Base-by-base conservation (phyloP, 2,797 vertebrate species). In the Falco concolor region DNA sequence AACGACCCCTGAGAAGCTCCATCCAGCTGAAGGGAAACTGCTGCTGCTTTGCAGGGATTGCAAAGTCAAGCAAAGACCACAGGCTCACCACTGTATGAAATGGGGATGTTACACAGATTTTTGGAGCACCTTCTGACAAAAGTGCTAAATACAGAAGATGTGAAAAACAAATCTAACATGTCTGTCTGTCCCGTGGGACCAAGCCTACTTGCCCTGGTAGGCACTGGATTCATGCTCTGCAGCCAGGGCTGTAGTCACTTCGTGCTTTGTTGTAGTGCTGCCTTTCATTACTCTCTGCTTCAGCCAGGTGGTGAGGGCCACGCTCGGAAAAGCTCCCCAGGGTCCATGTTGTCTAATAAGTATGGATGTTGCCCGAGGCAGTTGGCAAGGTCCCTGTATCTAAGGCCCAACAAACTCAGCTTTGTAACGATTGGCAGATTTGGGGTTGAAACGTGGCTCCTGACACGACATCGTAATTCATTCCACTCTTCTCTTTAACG, bases 331-430 rank as follows among this genome's bases (percentile, higher is more conserved):
- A 72, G 91, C 94, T 97, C 97, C 96, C 88, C 80, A 81, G 95
- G 95, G 93, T 20, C 93, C 86, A 10, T 96, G 91, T 95, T 97
- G 94, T 87, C 97, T 96, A 96, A 95, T 95, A 97, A 97, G 97
- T 95, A 89, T 96, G 96, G 96, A 97, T 96, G 92, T 96, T 89
- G 98, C 98, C 98, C 7, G 80, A 96, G 98, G 98, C 98, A 90
- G 91, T 97, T 97, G 98, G 97, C 96, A 96, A 94, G 97, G 96
- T 98, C 97, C 97, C 96, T 97, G 96, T 97, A 97, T 96, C 98
- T 97, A 97, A 97, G 97, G 91, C 96, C 97, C 97, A 90, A 91
- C 93, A 93, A 97, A 98, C 97, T 98, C 97, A 93, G 95, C 95
- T 86, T 95, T 97, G 89, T 52, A 89, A 90, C 89, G 97, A 96